These are phyloP conservation scores for Polydrusus pterygomalis DNA, from an alignment of 2,888 invertebrate genomes.

Conservation along the genomic window DNA sequence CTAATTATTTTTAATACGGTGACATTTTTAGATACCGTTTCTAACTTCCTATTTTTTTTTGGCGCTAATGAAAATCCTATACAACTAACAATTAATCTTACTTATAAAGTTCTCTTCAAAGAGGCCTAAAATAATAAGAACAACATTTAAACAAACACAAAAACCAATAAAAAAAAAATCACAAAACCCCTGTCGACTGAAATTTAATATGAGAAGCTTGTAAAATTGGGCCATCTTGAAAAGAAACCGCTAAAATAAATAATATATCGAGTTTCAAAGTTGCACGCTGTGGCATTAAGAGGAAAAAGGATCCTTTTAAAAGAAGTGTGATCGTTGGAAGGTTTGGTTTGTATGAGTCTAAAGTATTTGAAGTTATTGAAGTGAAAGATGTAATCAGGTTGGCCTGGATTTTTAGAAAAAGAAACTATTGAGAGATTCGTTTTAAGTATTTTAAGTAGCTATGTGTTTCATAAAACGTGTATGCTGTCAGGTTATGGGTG, in stretches of 20 bases:
- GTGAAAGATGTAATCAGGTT: conserved; percentile 14
- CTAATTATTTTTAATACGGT: no score
- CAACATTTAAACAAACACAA: conserved; percentile 44
- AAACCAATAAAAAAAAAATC: conserved; percentile 37
- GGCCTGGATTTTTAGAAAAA: conserved; percentile 18
- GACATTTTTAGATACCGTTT: no score
- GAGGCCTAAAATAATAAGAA: conserved; percentile 31
- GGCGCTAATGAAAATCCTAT: background rate
- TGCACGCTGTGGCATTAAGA: conserved; percentile 27
- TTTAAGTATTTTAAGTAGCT: no score
- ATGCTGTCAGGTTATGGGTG: no score
- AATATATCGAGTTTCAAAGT: conserved; percentile 42
- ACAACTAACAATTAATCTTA: background rate
- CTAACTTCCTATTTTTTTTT: conserved; percentile 4
- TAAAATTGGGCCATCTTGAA: conserved; percentile 48
- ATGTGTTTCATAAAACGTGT: no score
- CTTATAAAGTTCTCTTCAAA: conserved; percentile 25
- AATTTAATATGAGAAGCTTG: conserved; percentile 33
- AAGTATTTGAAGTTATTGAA: conserved; percentile 37
- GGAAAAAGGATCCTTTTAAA: conserved; percentile 28
- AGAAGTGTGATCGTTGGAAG: conserved; percentile 8
- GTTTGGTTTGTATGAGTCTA: conserved; percentile 28
- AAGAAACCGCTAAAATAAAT: conserved; percentile 41
- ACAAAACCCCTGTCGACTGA: conserved; percentile 34
- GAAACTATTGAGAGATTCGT: background rate